Conservation (phyloP, 2,797 vertebrate species). For the Nyctalus aviator region DNA sequence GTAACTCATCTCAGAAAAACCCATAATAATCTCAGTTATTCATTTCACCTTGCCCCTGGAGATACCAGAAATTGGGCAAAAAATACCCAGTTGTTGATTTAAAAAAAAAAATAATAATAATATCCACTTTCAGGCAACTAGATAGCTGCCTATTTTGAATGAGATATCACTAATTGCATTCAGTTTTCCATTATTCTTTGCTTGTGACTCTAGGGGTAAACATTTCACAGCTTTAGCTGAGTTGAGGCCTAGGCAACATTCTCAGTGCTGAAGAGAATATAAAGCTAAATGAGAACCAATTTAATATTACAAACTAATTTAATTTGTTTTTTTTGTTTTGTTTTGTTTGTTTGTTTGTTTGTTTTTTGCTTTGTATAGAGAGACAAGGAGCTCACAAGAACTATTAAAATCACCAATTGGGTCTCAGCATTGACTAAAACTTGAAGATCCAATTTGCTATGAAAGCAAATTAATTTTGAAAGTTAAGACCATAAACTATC, state of each 20-base stretch:
- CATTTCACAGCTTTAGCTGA: not conserved
- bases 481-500: not conserved
- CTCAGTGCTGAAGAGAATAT: not conserved
- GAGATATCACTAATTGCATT: not conserved
- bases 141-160: not conserved
- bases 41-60: not conserved
- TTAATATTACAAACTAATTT: not conserved
- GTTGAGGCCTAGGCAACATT: not conserved
- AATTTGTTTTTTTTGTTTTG: not conserved
- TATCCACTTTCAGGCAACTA: not conserved
- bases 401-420: not conserved
- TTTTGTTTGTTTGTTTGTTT: no score
- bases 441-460: not conserved
- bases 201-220: not conserved
- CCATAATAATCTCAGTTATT: not conserved
- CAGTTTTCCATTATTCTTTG: not conserved
- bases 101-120: not conserved
- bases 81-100: not conserved
- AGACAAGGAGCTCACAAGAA: not conserved
- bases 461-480: constrained; percentile 40
- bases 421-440: not conserved
- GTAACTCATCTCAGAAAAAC: not conserved
- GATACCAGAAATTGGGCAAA: not conserved
- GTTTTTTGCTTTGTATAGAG: not conserved
- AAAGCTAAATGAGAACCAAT: not conserved